These are phyloP conservation scores for Cladopsammia gracilis DNA, from an alignment of 64 coral and sea anemone species.

Conservation along the genomic window DNA sequence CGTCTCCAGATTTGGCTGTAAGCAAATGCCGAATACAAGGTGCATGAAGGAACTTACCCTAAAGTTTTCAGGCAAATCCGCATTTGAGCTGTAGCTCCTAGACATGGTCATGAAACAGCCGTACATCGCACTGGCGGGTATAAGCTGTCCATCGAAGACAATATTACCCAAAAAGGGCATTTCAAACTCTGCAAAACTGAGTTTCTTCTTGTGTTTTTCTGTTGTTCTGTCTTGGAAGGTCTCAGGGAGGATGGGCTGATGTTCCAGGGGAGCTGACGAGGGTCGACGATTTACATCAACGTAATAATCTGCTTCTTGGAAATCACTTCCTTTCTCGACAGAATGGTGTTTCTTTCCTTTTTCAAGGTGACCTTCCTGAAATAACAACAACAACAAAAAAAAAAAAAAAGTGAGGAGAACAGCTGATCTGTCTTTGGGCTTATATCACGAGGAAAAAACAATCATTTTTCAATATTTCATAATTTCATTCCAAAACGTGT, in stretches of 20 bases:
- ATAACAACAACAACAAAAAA: not conserved
- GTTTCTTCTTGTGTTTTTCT: conserved; percentile 7
- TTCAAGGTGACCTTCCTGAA: not conserved
- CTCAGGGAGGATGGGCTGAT: conserved; percentile 21
- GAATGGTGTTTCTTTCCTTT: conserved; percentile 56
- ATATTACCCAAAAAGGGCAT: conserved; percentile 81
- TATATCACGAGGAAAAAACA: too few relatives aligned
- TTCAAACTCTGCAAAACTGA: conserved; percentile 23
- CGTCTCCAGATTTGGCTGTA: not conserved
- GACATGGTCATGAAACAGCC: conserved; percentile 95
- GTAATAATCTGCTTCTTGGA: conserved; percentile 77
- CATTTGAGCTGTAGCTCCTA: conserved; percentile 26
- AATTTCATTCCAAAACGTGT: too few relatives aligned
- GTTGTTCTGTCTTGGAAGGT: conserved; percentile 35
- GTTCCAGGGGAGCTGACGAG: not conserved
- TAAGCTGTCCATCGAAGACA: conserved; percentile 67
- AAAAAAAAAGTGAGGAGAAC: too few relatives aligned
- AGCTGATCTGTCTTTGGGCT: too few relatives aligned
- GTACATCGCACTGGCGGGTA: conserved; percentile 81
- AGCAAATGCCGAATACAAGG: not conserved
- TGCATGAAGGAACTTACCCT: conserved; percentile 60
- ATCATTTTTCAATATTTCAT: too few relatives aligned
- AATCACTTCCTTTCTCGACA: conserved; percentile 50
- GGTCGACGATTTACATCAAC: not conserved
- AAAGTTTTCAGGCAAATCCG: conserved; percentile 80